Percentiles rank a stretch among this genome's conserved stretches.
phyloP scores from a whole-genome alignment of 1,140 invertebrate genomes.

The Anadara kagoshimensis region DNA sequence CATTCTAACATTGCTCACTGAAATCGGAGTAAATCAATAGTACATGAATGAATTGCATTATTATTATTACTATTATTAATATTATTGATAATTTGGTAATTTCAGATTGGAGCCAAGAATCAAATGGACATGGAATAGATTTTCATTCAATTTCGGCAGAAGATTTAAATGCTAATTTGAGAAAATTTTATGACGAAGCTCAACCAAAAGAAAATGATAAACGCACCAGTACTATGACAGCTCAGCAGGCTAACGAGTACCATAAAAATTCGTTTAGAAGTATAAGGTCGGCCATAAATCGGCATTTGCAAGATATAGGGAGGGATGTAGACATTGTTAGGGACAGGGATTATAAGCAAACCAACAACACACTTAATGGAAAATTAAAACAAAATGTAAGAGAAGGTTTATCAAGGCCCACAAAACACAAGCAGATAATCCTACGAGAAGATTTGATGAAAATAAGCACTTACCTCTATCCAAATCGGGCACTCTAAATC shows the following conservation, averaged over 20 bases:
- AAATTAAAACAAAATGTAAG: conserved; percentile 25
- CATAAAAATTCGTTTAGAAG: conserved; percentile 11
- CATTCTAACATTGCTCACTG: no score
- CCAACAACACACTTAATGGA: conserved; percentile 23
- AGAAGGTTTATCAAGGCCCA: conserved; percentile 9
- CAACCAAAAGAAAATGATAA: conserved; percentile 15
- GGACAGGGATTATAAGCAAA: conserved; percentile 6
- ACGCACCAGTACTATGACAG: background rate
- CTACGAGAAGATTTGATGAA: conserved; percentile 7
- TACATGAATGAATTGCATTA: no score
- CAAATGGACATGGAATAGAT: no score
- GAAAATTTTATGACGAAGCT: conserved; percentile 27
- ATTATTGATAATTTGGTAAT: no score
- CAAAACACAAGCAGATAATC: conserved; percentile 26
- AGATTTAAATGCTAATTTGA: conserved; percentile 4
- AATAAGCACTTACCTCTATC: conserved; percentile 30
- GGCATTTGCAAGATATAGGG: conserved; percentile 20
- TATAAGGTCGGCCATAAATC: conserved; percentile 19
- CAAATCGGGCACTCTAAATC: no score
- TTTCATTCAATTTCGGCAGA: background rate
- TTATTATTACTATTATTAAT: no score
- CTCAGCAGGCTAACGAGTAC: conserved; percentile 2
- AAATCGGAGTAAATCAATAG: no score
- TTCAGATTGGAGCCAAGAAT: no score
- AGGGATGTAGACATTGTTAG: conserved; percentile 30